Conservation (phyloP, 1,140 invertebrate species). For the Aphaenogaster ashmeadi region DNA sequence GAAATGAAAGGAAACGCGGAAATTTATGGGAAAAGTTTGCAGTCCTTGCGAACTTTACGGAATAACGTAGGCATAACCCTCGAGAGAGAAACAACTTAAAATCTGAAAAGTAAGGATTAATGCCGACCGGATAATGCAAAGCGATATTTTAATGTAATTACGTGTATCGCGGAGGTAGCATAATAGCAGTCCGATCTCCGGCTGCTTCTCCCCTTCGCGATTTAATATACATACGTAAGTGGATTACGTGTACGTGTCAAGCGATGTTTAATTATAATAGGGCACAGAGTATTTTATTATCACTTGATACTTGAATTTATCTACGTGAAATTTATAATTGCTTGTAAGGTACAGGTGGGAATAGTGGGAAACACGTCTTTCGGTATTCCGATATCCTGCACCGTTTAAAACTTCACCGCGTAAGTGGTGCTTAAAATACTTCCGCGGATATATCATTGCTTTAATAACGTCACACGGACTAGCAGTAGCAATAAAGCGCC, state of each 20-base stretch:
- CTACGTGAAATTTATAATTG: conserved; percentile 3
- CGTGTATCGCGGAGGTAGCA: not conserved
- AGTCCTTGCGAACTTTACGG: conserved; percentile 49
- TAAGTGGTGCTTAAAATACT: conserved; percentile 43
- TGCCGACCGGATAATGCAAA: conserved; percentile 17
- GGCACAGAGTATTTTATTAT: not conserved
- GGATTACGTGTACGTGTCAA: not conserved
- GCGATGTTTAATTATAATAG: not conserved
- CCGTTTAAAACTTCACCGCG: not conserved
- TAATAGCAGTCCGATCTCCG: not conserved
- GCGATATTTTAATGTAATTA: conserved; percentile 41
- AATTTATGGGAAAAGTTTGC: conserved; percentile 73
- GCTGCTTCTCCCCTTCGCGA: not conserved
- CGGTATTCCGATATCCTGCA: conserved; percentile 6
- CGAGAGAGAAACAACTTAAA: conserved; percentile 33
- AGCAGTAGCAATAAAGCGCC: conserved; percentile 42
- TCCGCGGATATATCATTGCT: conserved; percentile 48
- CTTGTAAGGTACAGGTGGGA: not conserved
- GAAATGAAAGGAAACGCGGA: conserved; percentile 20
- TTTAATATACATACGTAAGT: not conserved
- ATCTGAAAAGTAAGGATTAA: conserved; percentile 53
- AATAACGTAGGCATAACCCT: conserved; percentile 45
- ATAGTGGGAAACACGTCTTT: not conserved
- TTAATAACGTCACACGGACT: conserved; percentile 41
- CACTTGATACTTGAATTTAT: not conserved